Conservation (phyloP, 2,113 vertebrate genomes). For the Antechinus stuartii region DNA sequence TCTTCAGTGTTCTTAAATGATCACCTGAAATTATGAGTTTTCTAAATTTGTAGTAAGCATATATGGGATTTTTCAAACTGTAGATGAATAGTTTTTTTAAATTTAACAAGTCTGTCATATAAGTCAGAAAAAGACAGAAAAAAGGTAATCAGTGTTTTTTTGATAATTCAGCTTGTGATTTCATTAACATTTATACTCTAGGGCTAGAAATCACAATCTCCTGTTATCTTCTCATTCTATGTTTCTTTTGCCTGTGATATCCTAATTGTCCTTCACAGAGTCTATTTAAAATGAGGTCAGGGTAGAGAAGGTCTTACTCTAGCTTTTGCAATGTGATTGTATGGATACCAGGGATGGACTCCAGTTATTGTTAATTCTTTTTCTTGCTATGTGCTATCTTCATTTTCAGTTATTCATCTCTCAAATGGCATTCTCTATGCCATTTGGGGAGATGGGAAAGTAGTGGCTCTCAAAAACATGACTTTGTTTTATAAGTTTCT, state of each 20-base stretch:
- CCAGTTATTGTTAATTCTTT: neutral
- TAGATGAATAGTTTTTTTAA: neutral
- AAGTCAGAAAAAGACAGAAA: no score
- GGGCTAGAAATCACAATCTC: neutral
- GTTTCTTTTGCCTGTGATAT: neutral
- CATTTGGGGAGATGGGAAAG: neutral
- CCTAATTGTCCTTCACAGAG: neutral
- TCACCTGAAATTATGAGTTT: neutral
- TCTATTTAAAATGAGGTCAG: neutral
- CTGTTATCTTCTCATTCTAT: neutral
- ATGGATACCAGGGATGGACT: neutral
- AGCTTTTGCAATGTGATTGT: neutral
- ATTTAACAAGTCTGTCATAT: neutral
- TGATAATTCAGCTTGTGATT: neutral
- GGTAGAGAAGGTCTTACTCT: neutral
- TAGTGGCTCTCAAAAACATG: neutral
- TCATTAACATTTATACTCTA: neutral
- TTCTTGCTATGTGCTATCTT: neutral
- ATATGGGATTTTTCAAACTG: neutral
- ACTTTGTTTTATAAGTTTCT: neutral
- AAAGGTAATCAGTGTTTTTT: neutral
- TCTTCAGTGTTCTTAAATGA: neutral
- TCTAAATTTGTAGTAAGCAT: neutral
- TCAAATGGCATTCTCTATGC: neutral
- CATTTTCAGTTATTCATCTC: neutral